Percentiles rank a stretch among this genome's conserved stretches.
Conservation (phyloP, 2,888 invertebrate genomes). For the Eupithecia dodoneata region DNA sequence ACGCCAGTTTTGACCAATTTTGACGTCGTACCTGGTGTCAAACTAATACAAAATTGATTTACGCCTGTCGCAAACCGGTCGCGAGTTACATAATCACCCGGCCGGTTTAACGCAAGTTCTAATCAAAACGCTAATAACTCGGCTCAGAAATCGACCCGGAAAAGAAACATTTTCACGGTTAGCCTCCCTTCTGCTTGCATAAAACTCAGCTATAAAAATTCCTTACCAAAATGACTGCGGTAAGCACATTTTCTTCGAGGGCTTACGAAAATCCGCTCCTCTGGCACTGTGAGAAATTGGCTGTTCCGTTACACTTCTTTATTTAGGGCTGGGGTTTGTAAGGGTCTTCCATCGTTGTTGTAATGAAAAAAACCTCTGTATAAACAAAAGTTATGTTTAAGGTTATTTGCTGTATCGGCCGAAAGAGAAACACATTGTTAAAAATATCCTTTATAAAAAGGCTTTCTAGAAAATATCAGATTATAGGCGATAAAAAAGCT, state of each 20-base stretch:
- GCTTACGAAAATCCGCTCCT: slow-evolving; percentile 29
- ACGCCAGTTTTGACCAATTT: too few relatives aligned
- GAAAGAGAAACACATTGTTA: neutral
- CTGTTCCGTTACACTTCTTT: slow-evolving; percentile 20
- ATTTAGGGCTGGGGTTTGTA: slow-evolving; percentile 12
- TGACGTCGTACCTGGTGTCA: too few relatives aligned
- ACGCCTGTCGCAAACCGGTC: too few relatives aligned
- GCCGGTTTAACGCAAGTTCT: neutral
- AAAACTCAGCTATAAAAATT: slow-evolving; percentile 13
- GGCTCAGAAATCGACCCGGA: neutral
- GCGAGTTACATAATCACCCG: too few relatives aligned
- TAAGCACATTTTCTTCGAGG: slow-evolving; percentile 27
- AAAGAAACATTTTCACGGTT: slow-evolving; percentile 11
- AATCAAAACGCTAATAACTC: slow-evolving; percentile 8
- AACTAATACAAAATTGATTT: too few relatives aligned
- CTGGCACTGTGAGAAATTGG: slow-evolving; percentile 29
- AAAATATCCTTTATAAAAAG: too few relatives aligned
- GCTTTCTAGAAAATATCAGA: too few relatives aligned
- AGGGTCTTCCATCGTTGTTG: slow-evolving; percentile 1
- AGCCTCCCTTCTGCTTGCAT: neutral
- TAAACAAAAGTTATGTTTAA: neutral
- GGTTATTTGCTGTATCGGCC: neutral
- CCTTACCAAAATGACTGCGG: slow-evolving; percentile 13
- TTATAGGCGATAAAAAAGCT: too few relatives aligned
- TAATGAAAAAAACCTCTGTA: neutral